phyloP scores from a whole-genome alignment of 2,888 invertebrate genomes.

The Pandemis heparana region DNA sequence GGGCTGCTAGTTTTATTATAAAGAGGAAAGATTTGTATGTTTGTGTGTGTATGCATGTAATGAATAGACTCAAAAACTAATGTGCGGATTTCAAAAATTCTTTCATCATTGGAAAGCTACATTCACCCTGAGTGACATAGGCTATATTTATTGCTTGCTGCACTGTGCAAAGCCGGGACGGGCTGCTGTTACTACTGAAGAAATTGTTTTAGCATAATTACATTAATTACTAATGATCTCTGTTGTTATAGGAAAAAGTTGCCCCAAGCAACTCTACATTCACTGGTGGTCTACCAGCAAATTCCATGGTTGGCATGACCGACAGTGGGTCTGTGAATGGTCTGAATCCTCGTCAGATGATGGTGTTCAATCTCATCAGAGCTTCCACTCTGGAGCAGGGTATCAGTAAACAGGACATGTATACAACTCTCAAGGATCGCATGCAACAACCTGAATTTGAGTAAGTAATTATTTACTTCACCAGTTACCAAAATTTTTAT shows the following conservation, averaged over 20 bases:
- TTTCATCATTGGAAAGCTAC: too few species aligned
- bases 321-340: constrained; percentile 74
- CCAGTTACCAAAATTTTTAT: too few species aligned
- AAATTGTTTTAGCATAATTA: too few species aligned
- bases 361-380: constrained; percentile 79
- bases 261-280: constrained; percentile 60
- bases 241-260: constrained; percentile 65
- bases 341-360: constrained; percentile 77
- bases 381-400: constrained; percentile 79
- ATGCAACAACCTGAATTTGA: constrained; percentile 80
- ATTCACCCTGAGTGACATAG: too few species aligned
- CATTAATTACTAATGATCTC: not conserved
- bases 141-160: too few species aligned
- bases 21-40: too few species aligned
- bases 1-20: too few species aligned
- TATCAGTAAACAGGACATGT: constrained; percentile 81
- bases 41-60: too few species aligned
- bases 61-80: too few species aligned
- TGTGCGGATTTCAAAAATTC: too few species aligned
- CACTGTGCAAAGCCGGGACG: too few species aligned
- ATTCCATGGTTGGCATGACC: constrained; percentile 75
- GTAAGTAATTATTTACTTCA: constrained; percentile 60
- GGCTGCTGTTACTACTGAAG: not conserved
- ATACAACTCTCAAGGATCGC: constrained; percentile 71
- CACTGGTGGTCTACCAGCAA: constrained; percentile 68